phyloP scores from a whole-genome alignment of 2,797 vertebrate species.

The Chiroxiphia lanceolata region DNA sequence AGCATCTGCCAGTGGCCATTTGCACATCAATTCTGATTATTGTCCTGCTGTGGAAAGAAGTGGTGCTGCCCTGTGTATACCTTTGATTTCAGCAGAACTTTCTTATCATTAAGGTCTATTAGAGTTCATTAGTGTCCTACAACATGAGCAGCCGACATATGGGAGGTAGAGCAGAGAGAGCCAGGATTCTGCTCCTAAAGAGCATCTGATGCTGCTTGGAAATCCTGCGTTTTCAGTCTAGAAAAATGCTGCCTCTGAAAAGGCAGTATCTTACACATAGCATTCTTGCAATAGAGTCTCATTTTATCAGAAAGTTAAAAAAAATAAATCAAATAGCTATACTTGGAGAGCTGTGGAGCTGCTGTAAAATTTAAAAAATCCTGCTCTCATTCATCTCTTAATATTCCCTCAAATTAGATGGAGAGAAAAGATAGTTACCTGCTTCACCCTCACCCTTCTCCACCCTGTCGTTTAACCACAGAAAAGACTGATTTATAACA shows the following conservation, averaged over 20 bases:
- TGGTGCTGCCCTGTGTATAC: not conserved
- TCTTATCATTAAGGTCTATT: conserved; percentile 18
- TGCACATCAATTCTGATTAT: not conserved
- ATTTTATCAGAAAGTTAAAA: not conserved
- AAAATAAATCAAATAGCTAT: not conserved
- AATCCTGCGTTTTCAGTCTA: not conserved
- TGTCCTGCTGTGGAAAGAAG: conserved; percentile 1
- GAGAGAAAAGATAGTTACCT: conserved; percentile 10
- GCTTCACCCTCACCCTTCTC: conserved; percentile 30
- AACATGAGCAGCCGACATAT: not conserved
- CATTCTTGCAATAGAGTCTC: not conserved
- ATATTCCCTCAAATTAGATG: conserved; percentile 36
- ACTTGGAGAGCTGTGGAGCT: not conserved
- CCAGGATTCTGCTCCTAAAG: not conserved
- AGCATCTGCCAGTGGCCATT: conserved; percentile 22
- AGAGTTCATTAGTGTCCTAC: conserved; percentile 33
- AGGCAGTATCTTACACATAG: not conserved
- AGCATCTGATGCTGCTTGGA: not conserved
- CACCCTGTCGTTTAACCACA: conserved; percentile 48
- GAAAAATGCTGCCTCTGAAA: not conserved
- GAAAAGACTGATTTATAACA: conserved; percentile 50
- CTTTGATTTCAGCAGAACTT: conserved; percentile 35
- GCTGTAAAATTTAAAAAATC: not conserved
- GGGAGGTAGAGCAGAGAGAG: not conserved
- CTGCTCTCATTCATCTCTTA: conserved; percentile 26